phyloP scores from a whole-genome alignment of 1,140 invertebrate species.

The Dreissena polymorpha region DNA sequence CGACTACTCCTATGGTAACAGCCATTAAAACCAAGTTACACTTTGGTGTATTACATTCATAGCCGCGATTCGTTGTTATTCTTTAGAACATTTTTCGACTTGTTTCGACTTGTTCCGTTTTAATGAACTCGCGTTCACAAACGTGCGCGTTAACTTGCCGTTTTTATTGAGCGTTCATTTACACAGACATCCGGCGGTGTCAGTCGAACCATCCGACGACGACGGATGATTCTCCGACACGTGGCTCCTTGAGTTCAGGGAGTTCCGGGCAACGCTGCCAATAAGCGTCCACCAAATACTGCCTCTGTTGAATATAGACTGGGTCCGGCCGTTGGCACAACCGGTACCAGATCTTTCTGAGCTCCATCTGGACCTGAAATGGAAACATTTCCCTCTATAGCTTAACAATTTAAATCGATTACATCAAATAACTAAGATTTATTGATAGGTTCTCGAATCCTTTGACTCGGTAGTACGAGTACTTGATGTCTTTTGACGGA shows the following conservation, averaged over 20 bases:
- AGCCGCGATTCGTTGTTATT: no score
- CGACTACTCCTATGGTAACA: no score
- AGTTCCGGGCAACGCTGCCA: not conserved
- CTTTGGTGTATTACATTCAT: no score
- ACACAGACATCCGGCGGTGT: constrained; percentile 23
- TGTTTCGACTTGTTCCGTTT: not conserved
- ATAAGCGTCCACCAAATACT: not conserved
- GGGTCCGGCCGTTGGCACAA: not conserved
- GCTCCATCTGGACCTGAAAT: not conserved
- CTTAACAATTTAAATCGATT: no score
- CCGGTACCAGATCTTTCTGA: not conserved
- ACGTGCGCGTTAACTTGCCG: constrained; percentile 28
- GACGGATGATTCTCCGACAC: not conserved
- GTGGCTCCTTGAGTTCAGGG: not conserved
- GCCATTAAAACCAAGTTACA: no score
- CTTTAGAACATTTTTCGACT: no score
- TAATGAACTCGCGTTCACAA: constrained; percentile 17
- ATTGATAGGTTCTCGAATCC: no score
- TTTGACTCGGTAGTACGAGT: no score
- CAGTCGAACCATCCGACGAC: constrained; percentile 41
- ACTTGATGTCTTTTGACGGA: no score
- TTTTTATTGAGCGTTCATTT: constrained; percentile 51
- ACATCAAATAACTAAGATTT: no score
- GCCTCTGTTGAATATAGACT: not conserved
- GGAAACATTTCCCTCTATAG: no score